Base-by-base conservation (phyloP, 2,797 vertebrate species). In the Uromys caudimaculatus region DNA sequence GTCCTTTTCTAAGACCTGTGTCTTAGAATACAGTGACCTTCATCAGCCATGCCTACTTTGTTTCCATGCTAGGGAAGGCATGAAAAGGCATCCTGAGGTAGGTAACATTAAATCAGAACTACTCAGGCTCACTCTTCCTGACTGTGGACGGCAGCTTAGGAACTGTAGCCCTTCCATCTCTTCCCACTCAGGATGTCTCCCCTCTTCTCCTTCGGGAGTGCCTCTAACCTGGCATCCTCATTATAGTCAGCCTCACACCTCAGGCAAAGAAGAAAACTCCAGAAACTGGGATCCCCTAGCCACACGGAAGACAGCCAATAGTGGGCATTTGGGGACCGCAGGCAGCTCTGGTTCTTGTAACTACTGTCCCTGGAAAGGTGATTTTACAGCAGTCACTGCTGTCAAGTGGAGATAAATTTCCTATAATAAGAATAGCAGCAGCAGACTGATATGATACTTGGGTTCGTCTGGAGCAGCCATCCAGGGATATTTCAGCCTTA, bases 361-460 rank as follows among this genome's bases (percentile, higher is more conserved):
- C 44, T 27, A 62, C 44, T 62, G 19, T 91, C 88, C 71, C 27
- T 17, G n/a, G 64, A 90, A 87, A 97, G 90, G 79, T 0, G 0
- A 29, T 75, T 97, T 97, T 84, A 95, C 21, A 87, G 60, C 83
- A 83, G 83, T 83, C 69, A 79, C 78, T 82, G 67, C 27, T 95
- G 94, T 95, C 86, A 89, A 96, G 56, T 58, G 77, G 89, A 96
- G 97, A 96, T 94, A 96, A 94, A 97, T 93, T 97, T 95, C 97
- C 92, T 94, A 93, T 94, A 96, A 92, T 95, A 94, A 94, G 82
- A 93, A 92, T 94, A 96, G 89, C 78, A 95, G 85, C 84, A 83
- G 47, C 0, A 1, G 88, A 96, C 54, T 13, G 62, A 96, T 75
- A 62, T 29, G 81, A 95, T 75, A 47, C 29, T 88, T 90, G 29